These are phyloP conservation scores for Neuroterus valhalla DNA, from an alignment of 1,140 invertebrate genomes.

Conservation along the genomic window DNA sequence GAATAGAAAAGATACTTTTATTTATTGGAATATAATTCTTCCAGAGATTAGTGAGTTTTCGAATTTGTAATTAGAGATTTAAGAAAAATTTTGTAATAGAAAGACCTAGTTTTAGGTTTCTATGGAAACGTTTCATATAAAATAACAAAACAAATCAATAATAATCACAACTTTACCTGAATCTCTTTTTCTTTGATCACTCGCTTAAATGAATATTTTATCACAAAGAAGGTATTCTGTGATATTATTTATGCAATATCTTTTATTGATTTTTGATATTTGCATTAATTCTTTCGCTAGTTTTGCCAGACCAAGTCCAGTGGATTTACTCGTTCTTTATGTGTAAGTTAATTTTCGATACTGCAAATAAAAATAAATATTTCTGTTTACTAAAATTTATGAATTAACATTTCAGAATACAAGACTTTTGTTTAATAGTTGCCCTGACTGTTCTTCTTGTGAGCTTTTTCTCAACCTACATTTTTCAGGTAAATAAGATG, in stretches of 20 bases:
- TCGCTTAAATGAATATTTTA: slow-evolving; percentile 63
- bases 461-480: slow-evolving; percentile 83
- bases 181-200: neutral
- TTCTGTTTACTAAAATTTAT: neutral
- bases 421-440: slow-evolving; percentile 81
- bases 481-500: slow-evolving; percentile 80
- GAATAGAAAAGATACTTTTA: neutral
- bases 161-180: neutral
- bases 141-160: neutral
- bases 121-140: slow-evolving; percentile 28
- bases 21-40: no score
- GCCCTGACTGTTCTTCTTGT: slow-evolving; percentile 79
- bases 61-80: no score
- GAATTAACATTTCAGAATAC: slow-evolving; percentile 76
- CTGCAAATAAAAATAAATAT: slow-evolving; percentile 3
- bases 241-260: slow-evolving; percentile 66
- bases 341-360: slow-evolving; percentile 60
- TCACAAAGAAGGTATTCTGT: slow-evolving; percentile 65
- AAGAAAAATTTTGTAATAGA: neutral
- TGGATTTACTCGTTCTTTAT: slow-evolving; percentile 68
- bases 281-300: slow-evolving; percentile 68
- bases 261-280: slow-evolving; percentile 68
- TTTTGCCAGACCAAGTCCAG: slow-evolving; percentile 62
- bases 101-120: slow-evolving; percentile 16
- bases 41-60: no score